Evolutionary conservation across 1,140 invertebrate species (phyloP), one percentile per base, ranked within the genome.

Genomic region (Bombyx mandarina): DNA sequence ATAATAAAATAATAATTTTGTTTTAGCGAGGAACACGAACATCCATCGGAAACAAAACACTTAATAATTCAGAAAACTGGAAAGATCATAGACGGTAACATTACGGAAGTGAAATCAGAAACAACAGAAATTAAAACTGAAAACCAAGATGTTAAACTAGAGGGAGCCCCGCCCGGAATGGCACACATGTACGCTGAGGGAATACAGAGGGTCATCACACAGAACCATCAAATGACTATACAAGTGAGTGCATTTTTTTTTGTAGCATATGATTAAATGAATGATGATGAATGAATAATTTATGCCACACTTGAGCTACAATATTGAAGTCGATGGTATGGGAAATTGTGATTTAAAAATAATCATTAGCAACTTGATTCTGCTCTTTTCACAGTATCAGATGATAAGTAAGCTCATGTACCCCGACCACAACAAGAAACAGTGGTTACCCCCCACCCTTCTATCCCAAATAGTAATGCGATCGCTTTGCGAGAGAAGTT

Each of bases 151-250:
- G 46, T 68, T 18, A 79, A 84, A 56, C 45, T 62, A 1, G 77
- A 80, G 35, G 51, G 50, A 4, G 50, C 63, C n/a, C 62, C 56
- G 1, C 52, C 65, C 10, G 67, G 51, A 6, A 58, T 73, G 4
- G 60, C 63, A 2, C 75, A 73, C 42, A 72, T 84, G 65, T 79
- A 70, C 63, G 60, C 58, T n/a, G 79, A 84, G 10, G 69, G 74
- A 7, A 69, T 82, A 1, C 79, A 79, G 46, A 72, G 78, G 45
- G 67, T 76, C 3, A 75, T 85, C 26, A 66, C 78, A 6, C 73
- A 73, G 46, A 78, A 70, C 50, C 77, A 83, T 45, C 82, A 82
- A 57, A 75, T 80, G 48, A 65, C 78, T 7, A 63, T 85, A 53
- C 82, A 85, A 72, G 82, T 82, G 52, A 52, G 42, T 52, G 52